Conservation (phyloP, 2,113 vertebrate species). For the Pelecanoides urinatrix region DNA sequence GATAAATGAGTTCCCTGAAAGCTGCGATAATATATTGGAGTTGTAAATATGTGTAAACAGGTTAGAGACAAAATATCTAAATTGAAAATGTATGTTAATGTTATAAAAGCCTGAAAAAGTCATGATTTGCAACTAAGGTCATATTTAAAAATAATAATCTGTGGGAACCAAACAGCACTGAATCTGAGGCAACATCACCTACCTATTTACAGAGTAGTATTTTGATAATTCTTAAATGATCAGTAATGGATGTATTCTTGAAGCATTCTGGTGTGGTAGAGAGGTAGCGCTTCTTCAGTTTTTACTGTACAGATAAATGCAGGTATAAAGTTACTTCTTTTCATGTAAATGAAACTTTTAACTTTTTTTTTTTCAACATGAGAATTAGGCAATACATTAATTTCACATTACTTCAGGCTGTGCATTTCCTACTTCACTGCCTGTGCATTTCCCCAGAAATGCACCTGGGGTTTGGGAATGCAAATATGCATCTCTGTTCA, state of each 20-base stretch:
- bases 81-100: neutral
- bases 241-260: neutral
- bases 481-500: neutral
- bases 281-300: neutral
- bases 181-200: neutral
- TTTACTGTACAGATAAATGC: neutral
- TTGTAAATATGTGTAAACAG: neutral
- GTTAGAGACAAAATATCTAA: neutral
- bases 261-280: neutral
- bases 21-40: neutral
- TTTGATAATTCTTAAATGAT: neutral
- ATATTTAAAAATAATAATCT: neutral
- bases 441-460: neutral
- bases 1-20: neutral
- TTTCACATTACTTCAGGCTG: neutral
- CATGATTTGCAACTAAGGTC: neutral
- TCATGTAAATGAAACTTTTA: neutral
- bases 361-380: neutral
- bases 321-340: neutral
- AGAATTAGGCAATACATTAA: neutral
- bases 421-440: neutral
- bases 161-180: neutral
- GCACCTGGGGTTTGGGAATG: neutral
- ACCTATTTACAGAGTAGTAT: neutral
- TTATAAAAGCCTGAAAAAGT: neutral